Evolutionary conservation across 2,888 invertebrate genomes (phyloP).

Genomic region (Mamestra brassicae): DNA sequence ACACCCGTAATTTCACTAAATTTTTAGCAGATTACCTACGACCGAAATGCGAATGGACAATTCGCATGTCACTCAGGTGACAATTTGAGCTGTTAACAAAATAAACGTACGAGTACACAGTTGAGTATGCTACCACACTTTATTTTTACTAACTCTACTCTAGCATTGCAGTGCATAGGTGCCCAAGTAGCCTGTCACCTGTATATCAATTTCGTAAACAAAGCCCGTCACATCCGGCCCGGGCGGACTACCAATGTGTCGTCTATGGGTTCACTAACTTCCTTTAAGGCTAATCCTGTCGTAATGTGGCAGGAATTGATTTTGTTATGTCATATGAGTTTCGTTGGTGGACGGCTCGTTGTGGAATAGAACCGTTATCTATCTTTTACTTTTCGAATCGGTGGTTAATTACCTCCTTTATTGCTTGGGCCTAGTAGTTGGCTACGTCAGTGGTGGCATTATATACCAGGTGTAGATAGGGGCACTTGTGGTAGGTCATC

Average conservation of each 20-base stretch:
- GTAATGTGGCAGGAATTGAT: slow-evolving; percentile 10
- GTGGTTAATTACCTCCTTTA: too few species aligned
- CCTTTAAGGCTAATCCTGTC: slow-evolving; percentile 43
- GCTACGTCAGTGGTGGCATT: too few species aligned
- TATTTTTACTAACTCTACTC: background rate
- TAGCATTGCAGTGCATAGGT: background rate
- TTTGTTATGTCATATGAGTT: slow-evolving; percentile 7
- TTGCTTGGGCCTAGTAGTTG: too few species aligned
- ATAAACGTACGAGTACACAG: background rate
- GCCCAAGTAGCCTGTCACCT: background rate
- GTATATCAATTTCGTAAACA: slow-evolving; percentile 32
- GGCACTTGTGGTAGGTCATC: too few species aligned
- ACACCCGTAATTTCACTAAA: too few species aligned
- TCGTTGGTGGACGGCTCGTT: background rate
- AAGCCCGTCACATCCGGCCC: slow-evolving; percentile 34
- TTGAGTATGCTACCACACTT: too few species aligned
- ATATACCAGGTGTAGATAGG: too few species aligned
- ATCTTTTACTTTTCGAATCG: too few species aligned
- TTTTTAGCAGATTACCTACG: too few species aligned
- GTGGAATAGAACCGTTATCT: background rate
- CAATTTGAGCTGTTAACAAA: too few species aligned
- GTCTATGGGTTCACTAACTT: slow-evolving; percentile 38
- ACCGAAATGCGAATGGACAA: too few species aligned
- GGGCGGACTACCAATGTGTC: slow-evolving; percentile 1
- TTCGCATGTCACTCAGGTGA: too few species aligned